Evolutionary conservation across 2,113 vertebrate species (phyloP), one percentile per base, ranked within the genome.

Genomic region (Smithornis capensis): DNA sequence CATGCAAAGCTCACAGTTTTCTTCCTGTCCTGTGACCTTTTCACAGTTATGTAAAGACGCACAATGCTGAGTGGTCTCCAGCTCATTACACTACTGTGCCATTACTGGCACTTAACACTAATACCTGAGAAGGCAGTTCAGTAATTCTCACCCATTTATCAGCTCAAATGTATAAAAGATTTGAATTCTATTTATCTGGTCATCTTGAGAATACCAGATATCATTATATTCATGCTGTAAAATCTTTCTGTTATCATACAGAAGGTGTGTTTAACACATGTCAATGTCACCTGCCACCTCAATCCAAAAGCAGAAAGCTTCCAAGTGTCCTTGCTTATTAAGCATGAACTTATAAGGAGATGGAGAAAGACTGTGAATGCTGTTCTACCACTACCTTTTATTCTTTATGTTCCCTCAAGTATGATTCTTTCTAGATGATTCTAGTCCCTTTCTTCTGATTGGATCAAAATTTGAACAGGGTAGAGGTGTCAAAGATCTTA

Each of bases 241-340:
- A 75, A 31, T 74, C 15, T 31, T 73, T 31, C 5, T 76, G 11
- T 35, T 79, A 3, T 19, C 0, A 0, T 9, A 57, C 17, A 82
- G 56, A 67, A 87, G 4, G 2, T 50, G 3, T 18, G n/a, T 78
- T 70, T 78, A 67, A 50, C 15, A 68, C 6, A 29, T 3, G 4
- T 2, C 7, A 42, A 33, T 28, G 25, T 50, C 18, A 35, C 7
- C 8, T 69, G 17, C 8, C 12, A 24, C 49, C 28, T 76, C 57
- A 35, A 19, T 56, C 9, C 12, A 62, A 81, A 79, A 56, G 19
- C 14, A 80, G 53, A 86, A 79, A 60, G 28, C 3, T 60, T 77
- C 40, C 35, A 31, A 31, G 13, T 5, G 5, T 22, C 24, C 89
- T 64, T 69, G 9, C 35, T 62, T 15, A 28, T 65, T 87, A 80